Base-by-base conservation (phyloP, 2,797 vertebrate species). In the Parambassis ranga region DNA sequence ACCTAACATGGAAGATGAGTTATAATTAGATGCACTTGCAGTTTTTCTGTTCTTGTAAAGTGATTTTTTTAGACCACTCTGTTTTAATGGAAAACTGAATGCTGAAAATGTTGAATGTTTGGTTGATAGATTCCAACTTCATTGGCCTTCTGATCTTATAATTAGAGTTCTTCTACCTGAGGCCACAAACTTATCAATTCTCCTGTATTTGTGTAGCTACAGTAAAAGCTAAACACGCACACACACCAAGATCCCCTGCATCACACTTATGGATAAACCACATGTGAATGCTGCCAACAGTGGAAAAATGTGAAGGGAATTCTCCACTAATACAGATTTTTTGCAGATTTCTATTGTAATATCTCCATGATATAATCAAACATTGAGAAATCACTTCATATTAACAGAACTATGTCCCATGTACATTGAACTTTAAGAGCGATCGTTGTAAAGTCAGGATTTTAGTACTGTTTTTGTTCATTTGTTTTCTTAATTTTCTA, bases 401-500 rank as follows among this genome's bases (percentile, higher is more conserved):
- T 13, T 61, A 46, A 11, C 37, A 26, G 55, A 38, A 44, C 11
- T 39, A 24, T 37, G 18, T 37, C 57, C 48, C 46, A 37, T 33
- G 56, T 75, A 37, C 28, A 53, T 64, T 71, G 47, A 70, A 35
- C 27, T 38, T 48, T 42, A 51, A 44, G 49, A 67, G 52, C 75
- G 57, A 68, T 68, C 50, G 48, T 43, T 77, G 65, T 78, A 67
- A 60, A 79, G 60, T 74, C 39, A 57, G 31, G 22, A 28, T 50
- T 71, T 60, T 58, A 6, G 14, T 49, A 11, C 69, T 59, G n/a
- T 38, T 71, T 74, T 68, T 49, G 10, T 63, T 79, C 24, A 77
- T 63, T 44, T 37, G 31, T 67, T 39, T 52, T 61, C 18, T 51
- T 67, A 19, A 71, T 82, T 78, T 81, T 78, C 24, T 66, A 74